Conservation (phyloP, 2,113 vertebrate species). For the Leucosticte australis region DNA sequence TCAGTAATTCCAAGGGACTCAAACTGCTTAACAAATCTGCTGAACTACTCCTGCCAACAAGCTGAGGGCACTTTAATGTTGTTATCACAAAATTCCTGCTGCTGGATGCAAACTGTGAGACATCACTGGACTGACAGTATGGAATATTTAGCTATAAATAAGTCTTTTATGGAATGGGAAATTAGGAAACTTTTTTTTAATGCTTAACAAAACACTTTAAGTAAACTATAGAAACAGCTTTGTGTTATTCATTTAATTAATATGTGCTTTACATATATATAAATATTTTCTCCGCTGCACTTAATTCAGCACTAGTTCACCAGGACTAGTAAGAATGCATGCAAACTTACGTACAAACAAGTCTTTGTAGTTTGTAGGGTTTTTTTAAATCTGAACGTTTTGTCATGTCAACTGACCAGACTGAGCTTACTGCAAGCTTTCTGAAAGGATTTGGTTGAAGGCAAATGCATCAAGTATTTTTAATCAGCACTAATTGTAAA, state of each 20-base stretch:
- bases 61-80: neutral
- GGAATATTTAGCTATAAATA: fast-evolving
- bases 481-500: neutral
- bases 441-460: neutral
- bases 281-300: neutral
- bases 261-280: fast-evolving
- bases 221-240: neutral
- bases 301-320: neutral
- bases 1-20: neutral
- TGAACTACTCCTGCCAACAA: neutral
- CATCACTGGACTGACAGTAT: neutral
- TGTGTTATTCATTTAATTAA: neutral
- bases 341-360: neutral
- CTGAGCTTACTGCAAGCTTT: neutral
- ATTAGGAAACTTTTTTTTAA: neutral
- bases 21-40: neutral
- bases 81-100: neutral
- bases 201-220: neutral
- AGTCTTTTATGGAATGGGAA: neutral
- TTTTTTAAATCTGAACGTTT: neutral
- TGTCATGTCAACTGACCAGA: neutral
- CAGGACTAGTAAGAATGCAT: neutral
- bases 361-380: fast-evolving
- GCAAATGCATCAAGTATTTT: neutral
- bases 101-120: neutral